phyloP scores from a whole-genome alignment of 2,888 invertebrate species.

The Zootermopsis nevadensis region DNA sequence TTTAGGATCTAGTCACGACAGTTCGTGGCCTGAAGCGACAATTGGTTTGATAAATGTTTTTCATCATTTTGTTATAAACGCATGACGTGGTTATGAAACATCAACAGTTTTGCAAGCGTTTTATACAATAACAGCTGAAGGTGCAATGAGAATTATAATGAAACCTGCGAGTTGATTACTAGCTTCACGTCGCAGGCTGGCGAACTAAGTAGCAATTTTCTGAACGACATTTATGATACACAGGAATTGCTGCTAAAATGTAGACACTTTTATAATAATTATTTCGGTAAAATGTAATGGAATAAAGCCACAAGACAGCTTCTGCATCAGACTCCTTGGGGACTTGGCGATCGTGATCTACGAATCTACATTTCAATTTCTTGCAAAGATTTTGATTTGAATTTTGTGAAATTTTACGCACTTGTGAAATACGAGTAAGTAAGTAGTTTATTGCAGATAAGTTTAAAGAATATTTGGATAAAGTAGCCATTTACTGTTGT shows the following conservation, averaged over 20 bases:
- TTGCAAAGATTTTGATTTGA: too few relatives aligned
- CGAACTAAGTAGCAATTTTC: neutral
- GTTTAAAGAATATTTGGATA: too few relatives aligned
- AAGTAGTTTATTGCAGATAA: too few relatives aligned
- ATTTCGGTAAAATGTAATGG: too few relatives aligned
- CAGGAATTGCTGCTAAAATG: neutral
- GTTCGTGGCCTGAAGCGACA: constrained; percentile 20
- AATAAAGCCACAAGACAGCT: too few relatives aligned
- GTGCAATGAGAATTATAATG: neutral
- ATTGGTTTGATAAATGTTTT: constrained; percentile 28
- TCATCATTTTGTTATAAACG: constrained; percentile 3
- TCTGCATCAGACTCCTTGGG: too few relatives aligned
- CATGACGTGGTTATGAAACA: neutral
- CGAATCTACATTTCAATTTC: too few relatives aligned
- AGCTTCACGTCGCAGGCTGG: neutral
- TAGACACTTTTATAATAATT: too few relatives aligned
- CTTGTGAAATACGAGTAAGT: too few relatives aligned
- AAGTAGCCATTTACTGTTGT: too few relatives aligned
- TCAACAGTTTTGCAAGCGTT: neutral
- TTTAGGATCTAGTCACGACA: constrained; percentile 3
- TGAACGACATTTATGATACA: neutral
- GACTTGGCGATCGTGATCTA: too few relatives aligned
- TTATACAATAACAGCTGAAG: constrained; percentile 17
- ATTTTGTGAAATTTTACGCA: too few relatives aligned
- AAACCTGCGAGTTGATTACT: neutral